Evolutionary conservation across 2,888 invertebrate genomes (phyloP).

Genomic region (Serripes groenlandicus): DNA sequence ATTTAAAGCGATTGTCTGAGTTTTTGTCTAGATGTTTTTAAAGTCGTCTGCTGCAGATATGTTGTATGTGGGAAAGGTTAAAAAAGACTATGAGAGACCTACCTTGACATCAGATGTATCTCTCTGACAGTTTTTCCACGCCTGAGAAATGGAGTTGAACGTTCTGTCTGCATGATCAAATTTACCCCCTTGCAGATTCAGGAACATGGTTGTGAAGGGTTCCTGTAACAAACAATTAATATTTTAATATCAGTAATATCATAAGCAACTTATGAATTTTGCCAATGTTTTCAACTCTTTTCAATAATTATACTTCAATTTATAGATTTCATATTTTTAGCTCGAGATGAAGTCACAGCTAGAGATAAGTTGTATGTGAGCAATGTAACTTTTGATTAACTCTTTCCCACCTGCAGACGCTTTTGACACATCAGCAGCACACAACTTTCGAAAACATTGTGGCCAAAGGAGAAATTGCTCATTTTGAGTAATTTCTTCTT

Average conservation of each 20-base stretch:
- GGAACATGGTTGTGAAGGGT: conserved; percentile 99
- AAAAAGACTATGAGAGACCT: conserved; percentile 25
- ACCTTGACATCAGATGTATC: conserved; percentile 99
- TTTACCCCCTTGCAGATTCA: conserved; percentile 99
- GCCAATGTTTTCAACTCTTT: no score
- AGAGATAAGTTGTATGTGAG: no score
- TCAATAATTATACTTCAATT: no score
- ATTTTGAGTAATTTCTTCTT: background rate
- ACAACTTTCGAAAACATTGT: conserved; percentile 4
- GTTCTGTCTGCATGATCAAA: conserved; percentile 99
- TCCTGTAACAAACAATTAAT: conserved; percentile 89
- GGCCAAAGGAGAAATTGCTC: background rate
- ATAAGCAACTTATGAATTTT: no score
- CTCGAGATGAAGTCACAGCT: no score
- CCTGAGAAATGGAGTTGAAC: conserved; percentile 97
- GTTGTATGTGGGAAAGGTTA: background rate
- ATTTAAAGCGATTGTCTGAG: no score
- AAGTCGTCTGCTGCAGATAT: background rate
- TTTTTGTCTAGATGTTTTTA: no score
- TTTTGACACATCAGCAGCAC: no score
- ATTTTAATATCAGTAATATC: no score
- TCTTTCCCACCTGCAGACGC: no score
- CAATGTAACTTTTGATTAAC: no score
- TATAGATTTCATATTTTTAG: no score
- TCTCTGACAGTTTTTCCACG: conserved; percentile 99